phyloP scores from a whole-genome alignment of 2,888 invertebrate species.

The Anodontia alba region DNA sequence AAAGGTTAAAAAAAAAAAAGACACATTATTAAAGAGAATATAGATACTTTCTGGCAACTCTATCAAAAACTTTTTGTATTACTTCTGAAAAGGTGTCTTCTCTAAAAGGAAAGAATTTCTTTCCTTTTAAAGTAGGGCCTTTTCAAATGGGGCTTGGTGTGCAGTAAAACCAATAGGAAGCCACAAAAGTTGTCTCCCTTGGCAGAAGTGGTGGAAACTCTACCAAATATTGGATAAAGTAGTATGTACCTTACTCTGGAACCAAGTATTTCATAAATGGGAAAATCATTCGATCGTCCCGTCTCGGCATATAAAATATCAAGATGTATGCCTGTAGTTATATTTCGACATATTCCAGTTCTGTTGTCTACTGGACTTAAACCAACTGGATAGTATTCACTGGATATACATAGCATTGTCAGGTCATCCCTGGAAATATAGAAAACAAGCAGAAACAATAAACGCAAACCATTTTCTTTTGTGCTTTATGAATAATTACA shows the following conservation, averaged over 20 bases:
- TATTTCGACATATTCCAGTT: conserved; percentile 72
- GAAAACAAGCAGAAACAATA: conserved; percentile 18
- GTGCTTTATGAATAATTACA: not conserved
- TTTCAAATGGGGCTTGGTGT: too few species aligned
- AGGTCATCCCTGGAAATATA: conserved; percentile 68
- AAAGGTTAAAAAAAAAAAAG: too few species aligned
- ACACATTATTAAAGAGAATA: too few species aligned
- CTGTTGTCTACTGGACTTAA: conserved; percentile 62
- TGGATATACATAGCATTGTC: conserved; percentile 37
- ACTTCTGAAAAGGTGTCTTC: too few species aligned
- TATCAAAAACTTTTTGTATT: too few species aligned
- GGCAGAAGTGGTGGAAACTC: too few species aligned
- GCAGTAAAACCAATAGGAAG: too few species aligned
- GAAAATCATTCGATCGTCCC: conserved; percentile 68
- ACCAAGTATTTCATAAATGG: conserved; percentile 78
- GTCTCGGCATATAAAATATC: conserved; percentile 79
- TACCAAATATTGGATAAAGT: too few species aligned
- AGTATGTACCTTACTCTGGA: conserved; percentile 75
- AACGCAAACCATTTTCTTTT: not conserved
- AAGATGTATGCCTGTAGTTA: conserved; percentile 77
- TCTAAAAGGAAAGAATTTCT: too few species aligned
- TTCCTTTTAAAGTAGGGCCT: too few species aligned
- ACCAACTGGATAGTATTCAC: conserved; percentile 49
- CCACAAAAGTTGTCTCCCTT: too few species aligned
- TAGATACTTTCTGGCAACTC: too few species aligned